Evolutionary conservation across 2,888 invertebrate species (phyloP).

Genomic region (Ischnura elegans): DNA sequence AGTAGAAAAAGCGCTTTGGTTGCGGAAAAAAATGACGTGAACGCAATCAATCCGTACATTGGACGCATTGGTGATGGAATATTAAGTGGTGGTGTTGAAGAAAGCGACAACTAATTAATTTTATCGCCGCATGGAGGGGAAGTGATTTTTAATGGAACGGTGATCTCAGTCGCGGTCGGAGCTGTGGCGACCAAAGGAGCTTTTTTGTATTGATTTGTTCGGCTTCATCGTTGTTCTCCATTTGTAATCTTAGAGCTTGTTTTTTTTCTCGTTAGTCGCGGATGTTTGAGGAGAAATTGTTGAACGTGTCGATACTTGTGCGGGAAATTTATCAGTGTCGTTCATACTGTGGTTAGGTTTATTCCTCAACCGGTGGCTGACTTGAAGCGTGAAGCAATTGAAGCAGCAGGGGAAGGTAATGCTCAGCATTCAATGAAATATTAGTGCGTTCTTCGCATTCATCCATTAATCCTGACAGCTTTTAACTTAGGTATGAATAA

Average conservation of each 20-base stretch:
- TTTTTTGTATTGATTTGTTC: neutral
- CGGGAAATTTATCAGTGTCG: neutral
- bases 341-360: no score
- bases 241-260: neutral
- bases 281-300: neutral
- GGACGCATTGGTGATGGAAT: neutral
- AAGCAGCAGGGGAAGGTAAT: no score
- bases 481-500: no score
- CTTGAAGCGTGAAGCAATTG: no score
- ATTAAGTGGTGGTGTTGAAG: neutral
- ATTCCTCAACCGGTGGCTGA: no score
- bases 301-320: neutral
- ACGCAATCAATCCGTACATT: neutral
- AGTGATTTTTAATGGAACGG: neutral
- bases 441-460: no score
- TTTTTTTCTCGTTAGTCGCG: neutral
- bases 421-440: no score
- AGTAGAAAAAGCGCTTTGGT: neutral
- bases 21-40: neutral
- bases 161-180: neutral
- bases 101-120: slow-evolving; percentile 15
- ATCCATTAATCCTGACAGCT: no score
- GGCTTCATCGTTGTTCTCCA: neutral
- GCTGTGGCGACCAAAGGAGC: neutral
- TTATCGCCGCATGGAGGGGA: neutral